Evolutionary conservation across 2,113 vertebrate species (phyloP).

Genomic region (Herpailurus yagouaroundi): DNA sequence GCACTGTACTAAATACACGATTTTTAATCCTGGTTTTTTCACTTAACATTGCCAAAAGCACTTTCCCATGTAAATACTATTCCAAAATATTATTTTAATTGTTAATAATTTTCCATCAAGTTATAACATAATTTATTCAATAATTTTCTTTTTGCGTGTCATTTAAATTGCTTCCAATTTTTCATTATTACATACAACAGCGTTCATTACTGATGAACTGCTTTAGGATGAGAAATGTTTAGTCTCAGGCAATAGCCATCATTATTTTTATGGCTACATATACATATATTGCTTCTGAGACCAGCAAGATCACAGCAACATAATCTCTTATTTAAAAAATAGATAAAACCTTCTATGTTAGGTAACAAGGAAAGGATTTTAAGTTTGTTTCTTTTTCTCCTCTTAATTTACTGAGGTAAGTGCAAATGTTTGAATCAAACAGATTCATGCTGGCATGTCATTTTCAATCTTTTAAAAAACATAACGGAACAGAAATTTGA

Average conservation of each 20-base stretch:
- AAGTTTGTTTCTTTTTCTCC: not conserved
- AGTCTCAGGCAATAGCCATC: not conserved
- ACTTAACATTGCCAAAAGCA: not conserved
- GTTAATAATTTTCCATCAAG: conserved; percentile 23
- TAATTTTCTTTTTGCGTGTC: not conserved
- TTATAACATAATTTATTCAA: conserved; percentile 3
- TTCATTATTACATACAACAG: not conserved
- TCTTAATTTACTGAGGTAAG: conserved; percentile 43
- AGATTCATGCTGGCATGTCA: not conserved
- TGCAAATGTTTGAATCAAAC: conserved; percentile 24
- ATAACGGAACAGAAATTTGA: conserved; percentile 24
- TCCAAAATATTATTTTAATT: not conserved
- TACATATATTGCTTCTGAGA: not conserved
- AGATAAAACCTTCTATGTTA: not conserved
- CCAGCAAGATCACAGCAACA: not conserved
- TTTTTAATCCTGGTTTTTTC: conserved; percentile 26
- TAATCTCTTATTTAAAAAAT: conserved; percentile 19
- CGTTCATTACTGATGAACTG: not conserved
- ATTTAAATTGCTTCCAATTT: conserved; percentile 1
- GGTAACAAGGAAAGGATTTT: not conserved
- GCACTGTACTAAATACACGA: not conserved
- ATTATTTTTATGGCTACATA: conserved; percentile 15
- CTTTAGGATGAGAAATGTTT: conserved; percentile 21
- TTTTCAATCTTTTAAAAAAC: conserved; percentile 20
- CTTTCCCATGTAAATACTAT: conserved; percentile 15